Evolutionary conservation across 2,888 invertebrate species (phyloP), one percentile per base, ranked within the genome.

Genomic region (Merodon equestris): DNA sequence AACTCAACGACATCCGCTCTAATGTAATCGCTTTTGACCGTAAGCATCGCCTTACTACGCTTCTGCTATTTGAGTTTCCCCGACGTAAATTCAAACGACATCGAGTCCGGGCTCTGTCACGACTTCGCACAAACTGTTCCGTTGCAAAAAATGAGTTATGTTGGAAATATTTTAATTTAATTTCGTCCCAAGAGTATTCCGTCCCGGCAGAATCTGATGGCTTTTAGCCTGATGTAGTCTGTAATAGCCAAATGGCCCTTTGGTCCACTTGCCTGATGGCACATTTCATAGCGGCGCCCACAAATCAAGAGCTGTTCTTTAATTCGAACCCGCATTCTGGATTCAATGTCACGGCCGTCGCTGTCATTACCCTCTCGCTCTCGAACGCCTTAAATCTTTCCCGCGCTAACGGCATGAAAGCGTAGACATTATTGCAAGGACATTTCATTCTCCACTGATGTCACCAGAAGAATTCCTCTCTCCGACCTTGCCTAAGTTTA

Each of bases 161-260:
- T 67, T 38, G 67, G 63, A 72, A 67, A 77, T 77, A 77, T 72
- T 72, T 72, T 72, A 77, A 77, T 72, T 72, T 77, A 77, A 77
- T 72, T 67, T 67, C 67, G 15, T 50, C 61, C 56, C 71, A 56
- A 38, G 53, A 51, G 60, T 56, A 50, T 60, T 60, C 7, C 27
- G 19, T 27, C 27, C 17, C 36, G 14, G 34, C 27, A 14, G 19
- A 51, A 27, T 58, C 58, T 72, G 58, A 54, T 36, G 47, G 19
- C 38, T 9, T 27, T 7, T 27, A 7, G 3, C 27, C 58, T 66
- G 58, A 54, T 36, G 27, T 27, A 14, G 27, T 4, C 3, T 27
- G 27, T 27, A 7, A 27, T 27, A 7, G 27, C 27, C n/a, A 15
- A 13, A 27, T 27, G 7, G 7, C 27, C 27, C 7, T 27, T 27